Evolutionary conservation across 2,797 vertebrate genomes (phyloP).

Genomic region (Molossus alvarezi): DNA sequence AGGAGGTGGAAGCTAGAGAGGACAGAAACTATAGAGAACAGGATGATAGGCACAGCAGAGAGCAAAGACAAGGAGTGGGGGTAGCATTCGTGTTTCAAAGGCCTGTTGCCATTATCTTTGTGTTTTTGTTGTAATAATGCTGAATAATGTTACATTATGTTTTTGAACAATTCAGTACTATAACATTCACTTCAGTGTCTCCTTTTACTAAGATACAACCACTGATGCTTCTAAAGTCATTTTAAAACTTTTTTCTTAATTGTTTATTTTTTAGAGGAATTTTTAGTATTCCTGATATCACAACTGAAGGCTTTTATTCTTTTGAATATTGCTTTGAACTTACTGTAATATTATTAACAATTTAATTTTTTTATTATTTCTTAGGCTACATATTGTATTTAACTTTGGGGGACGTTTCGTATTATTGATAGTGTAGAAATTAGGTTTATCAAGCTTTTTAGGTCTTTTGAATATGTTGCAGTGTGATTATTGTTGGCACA

Average conservation of each 20-base stretch:
- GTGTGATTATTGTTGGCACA: background rate
- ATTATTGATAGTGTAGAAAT: conserved; percentile 39
- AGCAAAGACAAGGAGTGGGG: background rate
- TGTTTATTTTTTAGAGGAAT: background rate
- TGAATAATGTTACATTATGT: background rate
- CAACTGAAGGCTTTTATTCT: conserved; percentile 4
- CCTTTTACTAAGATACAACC: background rate
- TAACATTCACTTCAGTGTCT: background rate
- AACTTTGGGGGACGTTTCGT: background rate
- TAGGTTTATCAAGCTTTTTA: background rate
- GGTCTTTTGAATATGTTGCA: background rate
- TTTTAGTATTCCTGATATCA: conserved; percentile 45
- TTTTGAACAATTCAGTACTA: conserved; percentile 13
- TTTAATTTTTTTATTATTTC: conserved; percentile 33
- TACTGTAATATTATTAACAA: conserved; percentile 12
- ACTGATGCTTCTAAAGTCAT: conserved; percentile 21
- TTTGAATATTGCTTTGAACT: conserved; percentile 12
- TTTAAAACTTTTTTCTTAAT: background rate
- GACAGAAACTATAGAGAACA: background rate
- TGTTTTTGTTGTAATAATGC: background rate
- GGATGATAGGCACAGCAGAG: background rate
- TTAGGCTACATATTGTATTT: conserved; percentile 29
- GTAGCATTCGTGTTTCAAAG: background rate
- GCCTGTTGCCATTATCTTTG: background rate
- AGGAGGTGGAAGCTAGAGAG: background rate